Evolutionary conservation across 2,113 vertebrate species (phyloP).

Genomic region (Callipepla squamata): DNA sequence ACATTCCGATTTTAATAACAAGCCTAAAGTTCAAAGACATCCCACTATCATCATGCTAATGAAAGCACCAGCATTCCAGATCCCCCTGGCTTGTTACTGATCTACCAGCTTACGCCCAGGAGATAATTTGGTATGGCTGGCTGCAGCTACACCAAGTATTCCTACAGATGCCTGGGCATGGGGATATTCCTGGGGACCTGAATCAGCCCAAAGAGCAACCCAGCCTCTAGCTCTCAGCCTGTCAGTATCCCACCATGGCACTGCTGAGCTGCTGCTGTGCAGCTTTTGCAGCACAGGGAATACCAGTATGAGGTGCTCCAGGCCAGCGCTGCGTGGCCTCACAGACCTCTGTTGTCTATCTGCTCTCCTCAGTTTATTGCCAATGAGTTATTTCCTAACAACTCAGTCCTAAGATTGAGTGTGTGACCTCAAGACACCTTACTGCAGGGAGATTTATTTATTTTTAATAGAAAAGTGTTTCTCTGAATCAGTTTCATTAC

Average conservation of each 20-base stretch:
- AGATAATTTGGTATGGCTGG: neutral
- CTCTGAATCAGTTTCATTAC: neutral
- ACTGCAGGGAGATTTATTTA: neutral
- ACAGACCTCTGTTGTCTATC: neutral
- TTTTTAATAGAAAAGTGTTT: neutral
- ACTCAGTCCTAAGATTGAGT: neutral
- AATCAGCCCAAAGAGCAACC: neutral
- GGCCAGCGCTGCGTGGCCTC: neutral
- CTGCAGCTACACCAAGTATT: neutral
- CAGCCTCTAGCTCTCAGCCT: neutral
- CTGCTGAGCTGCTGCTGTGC: fast-evolving
- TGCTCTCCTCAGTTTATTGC: neutral
- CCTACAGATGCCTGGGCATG: neutral
- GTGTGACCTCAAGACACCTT: neutral
- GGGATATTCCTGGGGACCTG: neutral
- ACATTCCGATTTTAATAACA: neutral
- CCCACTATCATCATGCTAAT: neutral
- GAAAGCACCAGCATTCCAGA: neutral
- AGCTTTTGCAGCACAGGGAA: neutral
- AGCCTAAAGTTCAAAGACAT: neutral
- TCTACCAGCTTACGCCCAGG: neutral
- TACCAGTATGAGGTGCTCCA: neutral
- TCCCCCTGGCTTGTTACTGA: neutral
- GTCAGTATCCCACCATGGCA: fast-evolving
- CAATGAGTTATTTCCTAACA: neutral